phyloP scores from a whole-genome alignment of 2,113 vertebrate genomes.

The Chunga burmeisteri region DNA sequence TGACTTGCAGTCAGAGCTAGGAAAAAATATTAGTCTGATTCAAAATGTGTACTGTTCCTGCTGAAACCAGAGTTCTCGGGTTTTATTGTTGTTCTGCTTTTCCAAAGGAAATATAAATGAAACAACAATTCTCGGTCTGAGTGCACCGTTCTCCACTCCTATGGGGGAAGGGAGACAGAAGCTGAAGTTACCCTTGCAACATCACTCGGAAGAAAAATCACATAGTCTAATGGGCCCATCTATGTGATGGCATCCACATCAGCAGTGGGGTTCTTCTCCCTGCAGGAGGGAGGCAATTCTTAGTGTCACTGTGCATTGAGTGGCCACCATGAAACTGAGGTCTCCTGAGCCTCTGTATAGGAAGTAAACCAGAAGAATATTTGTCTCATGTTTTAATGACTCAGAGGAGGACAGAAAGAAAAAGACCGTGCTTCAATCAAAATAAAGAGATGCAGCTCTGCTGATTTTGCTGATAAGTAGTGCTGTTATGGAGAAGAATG shows the following conservation, averaged over 20 bases:
- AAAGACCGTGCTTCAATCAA: neutral
- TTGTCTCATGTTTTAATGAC: neutral
- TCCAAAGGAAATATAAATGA: neutral
- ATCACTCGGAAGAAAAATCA: neutral
- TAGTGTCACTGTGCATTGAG: neutral
- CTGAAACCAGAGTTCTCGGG: neutral
- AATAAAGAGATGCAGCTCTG: neutral
- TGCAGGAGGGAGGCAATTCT: neutral
- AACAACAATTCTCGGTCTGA: neutral
- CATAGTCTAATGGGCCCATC: accelerated
- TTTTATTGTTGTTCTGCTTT: neutral
- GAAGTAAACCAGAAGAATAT: neutral
- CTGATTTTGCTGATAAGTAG: neutral
- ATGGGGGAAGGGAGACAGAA: neutral
- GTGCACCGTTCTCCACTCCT: neutral
- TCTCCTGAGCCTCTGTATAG: neutral
- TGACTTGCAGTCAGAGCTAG: neutral
- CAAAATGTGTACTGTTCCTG: neutral
- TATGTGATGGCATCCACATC: neutral
- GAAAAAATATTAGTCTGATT: neutral
- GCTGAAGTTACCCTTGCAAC: neutral
- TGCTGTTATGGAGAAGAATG: neutral
- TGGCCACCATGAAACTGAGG: neutral
- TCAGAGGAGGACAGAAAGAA: neutral
- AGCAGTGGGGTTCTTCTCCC: neutral